Percentiles rank a stretch among this genome's conserved stretches.
Conservation (phyloP, 2,113 vertebrate species). For the Pelecanus crispus region DNA sequence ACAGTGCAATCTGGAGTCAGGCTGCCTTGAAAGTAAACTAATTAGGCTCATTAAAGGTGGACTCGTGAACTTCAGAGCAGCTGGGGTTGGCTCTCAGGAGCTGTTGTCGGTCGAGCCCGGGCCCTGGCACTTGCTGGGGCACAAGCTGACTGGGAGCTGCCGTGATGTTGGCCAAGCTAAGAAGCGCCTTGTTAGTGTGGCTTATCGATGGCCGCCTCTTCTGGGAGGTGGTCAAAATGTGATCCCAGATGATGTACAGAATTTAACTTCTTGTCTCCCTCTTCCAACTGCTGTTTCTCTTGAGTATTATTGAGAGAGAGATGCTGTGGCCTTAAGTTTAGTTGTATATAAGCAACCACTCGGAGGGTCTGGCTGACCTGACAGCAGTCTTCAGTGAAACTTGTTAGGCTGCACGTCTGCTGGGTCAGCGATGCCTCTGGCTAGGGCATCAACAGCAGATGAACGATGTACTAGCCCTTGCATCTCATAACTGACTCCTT, state of each 20-base stretch:
- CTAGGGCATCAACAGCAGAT: background rate
- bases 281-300: background rate
- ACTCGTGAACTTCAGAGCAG: background rate
- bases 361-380: accelerated
- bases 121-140: background rate
- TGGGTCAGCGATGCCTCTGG: accelerated
- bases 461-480: background rate
- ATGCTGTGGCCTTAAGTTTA: background rate
- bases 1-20: background rate
- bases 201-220: accelerated
- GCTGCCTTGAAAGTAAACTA: constrained; percentile 30
- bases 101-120: background rate
- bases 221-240: background rate
- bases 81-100: background rate
- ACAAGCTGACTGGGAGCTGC: background rate
- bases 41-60: constrained; percentile 7
- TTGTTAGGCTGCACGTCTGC: background rate
- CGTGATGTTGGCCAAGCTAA: background rate
- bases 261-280: background rate
- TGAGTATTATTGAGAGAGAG: background rate
- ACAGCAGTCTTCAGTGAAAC: background rate
- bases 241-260: background rate
- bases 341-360: background rate
- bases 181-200: background rate
- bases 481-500: background rate